Conservation (phyloP, 2,888 invertebrate genomes). For the Calliopum simillimum region DNA sequence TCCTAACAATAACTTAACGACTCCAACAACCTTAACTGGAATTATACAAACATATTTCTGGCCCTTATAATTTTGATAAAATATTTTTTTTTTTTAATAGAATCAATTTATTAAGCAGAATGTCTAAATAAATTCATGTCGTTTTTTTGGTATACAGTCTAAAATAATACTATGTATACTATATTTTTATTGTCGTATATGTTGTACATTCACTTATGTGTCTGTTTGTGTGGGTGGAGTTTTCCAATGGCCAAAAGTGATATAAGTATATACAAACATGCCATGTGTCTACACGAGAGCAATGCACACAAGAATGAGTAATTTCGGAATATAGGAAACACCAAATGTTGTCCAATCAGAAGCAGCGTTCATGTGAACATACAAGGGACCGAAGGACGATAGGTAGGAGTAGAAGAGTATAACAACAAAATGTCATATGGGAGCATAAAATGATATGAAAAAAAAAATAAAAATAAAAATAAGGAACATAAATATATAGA, state of each 20-base stretch:
- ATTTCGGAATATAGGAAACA: not conserved
- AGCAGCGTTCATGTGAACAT: constrained; percentile 6
- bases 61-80: constrained; percentile 13
- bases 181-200: constrained; percentile 1
- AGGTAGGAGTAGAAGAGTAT: not conserved
- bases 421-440: constrained; percentile 23
- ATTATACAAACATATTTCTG: too few species aligned
- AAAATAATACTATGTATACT: not conserved
- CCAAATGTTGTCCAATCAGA: constrained; percentile 29
- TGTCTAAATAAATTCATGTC: constrained; percentile 21
- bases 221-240: constrained; percentile 48
- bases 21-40: too few species aligned
- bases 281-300: constrained; percentile 12
- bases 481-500: not conserved
- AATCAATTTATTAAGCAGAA: too few species aligned
- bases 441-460: constrained; percentile 1
- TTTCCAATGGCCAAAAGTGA: constrained; percentile 50
- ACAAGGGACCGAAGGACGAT: constrained; percentile 19
- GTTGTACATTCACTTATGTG: not conserved
- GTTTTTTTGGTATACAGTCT: constrained; percentile 13
- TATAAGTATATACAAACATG: constrained; percentile 3
- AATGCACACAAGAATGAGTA: constrained; percentile 1
- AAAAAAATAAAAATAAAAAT: not conserved
- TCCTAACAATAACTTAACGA: too few species aligned
- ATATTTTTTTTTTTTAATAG: constrained; percentile 32